These are phyloP conservation scores for Pomacea canaliculata DNA, from an alignment of 2,888 invertebrate genomes.

Conservation along the genomic window DNA sequence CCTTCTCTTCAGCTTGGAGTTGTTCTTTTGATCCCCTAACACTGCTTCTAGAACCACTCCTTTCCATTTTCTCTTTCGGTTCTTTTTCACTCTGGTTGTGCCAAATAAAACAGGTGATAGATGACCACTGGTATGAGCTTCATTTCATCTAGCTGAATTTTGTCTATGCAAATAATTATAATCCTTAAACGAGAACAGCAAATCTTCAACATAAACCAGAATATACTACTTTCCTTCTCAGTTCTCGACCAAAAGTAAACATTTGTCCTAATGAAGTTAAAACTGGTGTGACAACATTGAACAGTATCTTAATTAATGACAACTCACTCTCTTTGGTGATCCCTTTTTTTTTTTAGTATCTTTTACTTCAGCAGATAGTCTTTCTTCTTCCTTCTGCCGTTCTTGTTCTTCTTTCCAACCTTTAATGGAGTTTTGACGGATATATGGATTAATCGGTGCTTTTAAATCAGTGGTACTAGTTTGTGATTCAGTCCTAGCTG, in stretches of 20 bases:
- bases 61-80: conserved; percentile 48
- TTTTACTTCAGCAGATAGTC: conserved; percentile 27
- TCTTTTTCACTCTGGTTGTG: conserved; percentile 34
- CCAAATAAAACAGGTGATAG: too few species aligned
- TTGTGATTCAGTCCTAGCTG: conserved; percentile 43
- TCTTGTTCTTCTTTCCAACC: conserved; percentile 65
- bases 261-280: too few species aligned
- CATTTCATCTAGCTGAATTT: too few species aligned
- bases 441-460: conserved; percentile 48
- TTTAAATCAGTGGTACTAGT: conserved; percentile 52
- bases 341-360: conserved; percentile 1
- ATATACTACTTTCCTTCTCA: too few species aligned
- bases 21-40: conserved; percentile 52
- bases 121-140: too few species aligned
- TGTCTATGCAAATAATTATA: too few species aligned
- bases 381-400: conserved; percentile 58
- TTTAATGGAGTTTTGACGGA: conserved; percentile 64
- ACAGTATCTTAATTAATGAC: too few species aligned
- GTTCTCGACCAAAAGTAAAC: too few species aligned
- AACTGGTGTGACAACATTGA: too few species aligned
- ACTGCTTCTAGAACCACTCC: conserved; percentile 58
- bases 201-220: too few species aligned
- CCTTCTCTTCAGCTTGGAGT: background rate
- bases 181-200: too few species aligned
- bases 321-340: background rate